Evolutionary conservation across 2,113 vertebrate species (phyloP).

Genomic region (Elgaria multicarinata): DNA sequence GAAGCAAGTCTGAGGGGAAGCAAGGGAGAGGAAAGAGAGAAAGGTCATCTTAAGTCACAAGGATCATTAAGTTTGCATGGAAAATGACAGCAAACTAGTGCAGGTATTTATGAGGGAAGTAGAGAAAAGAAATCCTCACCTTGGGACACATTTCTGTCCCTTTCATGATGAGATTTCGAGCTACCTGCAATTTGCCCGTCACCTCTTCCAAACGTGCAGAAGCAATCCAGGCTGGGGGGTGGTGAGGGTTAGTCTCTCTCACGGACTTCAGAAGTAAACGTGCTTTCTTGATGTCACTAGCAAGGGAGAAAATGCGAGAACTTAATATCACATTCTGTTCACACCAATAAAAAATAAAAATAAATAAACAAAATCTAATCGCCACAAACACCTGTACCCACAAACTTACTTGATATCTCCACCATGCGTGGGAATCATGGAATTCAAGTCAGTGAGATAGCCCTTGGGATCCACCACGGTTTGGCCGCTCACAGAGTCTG

Average conservation of each 20-base stretch:
- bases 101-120: background rate
- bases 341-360: no score
- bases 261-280: constrained; percentile 96
- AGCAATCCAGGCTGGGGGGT: constrained; percentile 97
- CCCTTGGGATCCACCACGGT: constrained; percentile 98
- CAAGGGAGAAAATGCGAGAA: background rate
- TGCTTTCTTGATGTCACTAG: constrained; percentile 97
- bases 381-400: constrained; percentile 4
- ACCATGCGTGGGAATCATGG: constrained; percentile 97
- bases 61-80: no score
- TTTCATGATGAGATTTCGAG: constrained; percentile 98
- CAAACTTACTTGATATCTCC: constrained; percentile 95
- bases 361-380: constrained; percentile 25
- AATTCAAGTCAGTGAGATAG: constrained; percentile 97
- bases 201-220: constrained; percentile 97
- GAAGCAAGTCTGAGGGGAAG: background rate
- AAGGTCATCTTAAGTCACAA: background rate
- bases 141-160: constrained; percentile 99
- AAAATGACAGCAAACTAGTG: background rate
- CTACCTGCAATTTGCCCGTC: constrained; percentile 96
- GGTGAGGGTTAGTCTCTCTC: constrained; percentile 97
- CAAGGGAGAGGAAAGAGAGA: background rate
- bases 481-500: constrained; percentile 97
- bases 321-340: background rate
- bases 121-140: constrained; percentile 74